phyloP scores from a whole-genome alignment of 2,888 invertebrate species.

The Corythucha ciliata region DNA sequence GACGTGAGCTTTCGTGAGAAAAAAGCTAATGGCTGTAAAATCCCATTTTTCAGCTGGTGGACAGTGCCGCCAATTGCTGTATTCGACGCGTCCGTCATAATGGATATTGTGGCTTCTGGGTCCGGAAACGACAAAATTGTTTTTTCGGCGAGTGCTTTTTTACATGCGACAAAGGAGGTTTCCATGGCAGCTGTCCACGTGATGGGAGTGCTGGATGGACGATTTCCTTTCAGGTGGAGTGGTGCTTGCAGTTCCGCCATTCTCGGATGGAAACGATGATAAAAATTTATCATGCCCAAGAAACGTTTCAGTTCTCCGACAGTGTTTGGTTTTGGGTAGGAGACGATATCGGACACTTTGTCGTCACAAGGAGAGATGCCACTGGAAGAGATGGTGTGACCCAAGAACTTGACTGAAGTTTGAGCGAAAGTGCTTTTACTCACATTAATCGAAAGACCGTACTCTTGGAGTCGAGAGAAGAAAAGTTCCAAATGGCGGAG shows the following conservation, averaged over 20 bases:
- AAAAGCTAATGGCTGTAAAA: conserved; percentile 25
- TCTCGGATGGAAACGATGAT: not conserved
- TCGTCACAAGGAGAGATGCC: not conserved
- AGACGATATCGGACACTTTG: not conserved
- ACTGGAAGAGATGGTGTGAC: not conserved
- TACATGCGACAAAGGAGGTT: conserved; percentile 36
- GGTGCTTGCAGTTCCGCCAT: not conserved
- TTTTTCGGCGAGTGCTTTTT: conserved; percentile 35
- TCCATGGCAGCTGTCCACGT: conserved; percentile 27
- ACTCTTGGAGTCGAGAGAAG: not conserved
- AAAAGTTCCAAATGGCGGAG: not conserved
- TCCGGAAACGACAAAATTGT: conserved; percentile 39
- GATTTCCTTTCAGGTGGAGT: not conserved
- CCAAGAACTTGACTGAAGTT: not conserved
- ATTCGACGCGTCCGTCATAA: conserved; percentile 41
- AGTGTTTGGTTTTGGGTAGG: not conserved
- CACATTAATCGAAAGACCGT: not conserved
- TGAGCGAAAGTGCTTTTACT: not conserved
- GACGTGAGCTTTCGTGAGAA: conserved; percentile 24
- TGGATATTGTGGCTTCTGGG: conserved; percentile 34
- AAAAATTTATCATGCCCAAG: not conserved
- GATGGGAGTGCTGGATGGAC: conserved; percentile 28
- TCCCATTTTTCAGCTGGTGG: conserved; percentile 36
- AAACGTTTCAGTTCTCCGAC: not conserved
- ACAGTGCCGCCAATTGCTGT: conserved; percentile 40